Base-by-base conservation (phyloP, 2,888 invertebrate species). In the Stenotaenia linearis region DNA sequence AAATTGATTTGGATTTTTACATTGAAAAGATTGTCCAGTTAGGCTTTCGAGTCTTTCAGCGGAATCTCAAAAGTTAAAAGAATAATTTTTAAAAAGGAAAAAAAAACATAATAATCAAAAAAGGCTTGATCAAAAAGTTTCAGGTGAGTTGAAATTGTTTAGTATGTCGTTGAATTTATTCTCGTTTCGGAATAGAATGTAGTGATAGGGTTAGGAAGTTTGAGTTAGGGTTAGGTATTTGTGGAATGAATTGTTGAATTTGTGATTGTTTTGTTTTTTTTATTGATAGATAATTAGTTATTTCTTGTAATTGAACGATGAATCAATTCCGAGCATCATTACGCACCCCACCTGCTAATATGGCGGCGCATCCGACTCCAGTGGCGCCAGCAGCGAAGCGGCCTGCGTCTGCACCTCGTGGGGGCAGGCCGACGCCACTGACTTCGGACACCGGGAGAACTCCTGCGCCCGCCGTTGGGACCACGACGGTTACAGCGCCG, bases 1-100 rank as follows among this genome's bases (percentile, higher is more conserved):
- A 28, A 61, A 61, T 25, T 28, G 61, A 61, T 61, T 61, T 61
- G 61, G 61, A 61, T 45, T 45, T 45, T 45, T 61, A 61, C 61
- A 5, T 12, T 25, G 9, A 61, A 61, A 61, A 61, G 28, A 61
- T 23, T 61, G 23, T 23, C 45, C 45, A 45, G 45, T 61, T 61
- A 61, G 61, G 23, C 61, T 45, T 45, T 15, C 6, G 23, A 61
- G 61, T 61, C 61, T 28, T 61, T 1, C 61, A 61, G 61, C 28
- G 15, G 23, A 61, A 25, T 25, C 61, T 61, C 61, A 61, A 61
- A 61, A 61, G 61, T 61, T 61, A 61, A 61, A 61, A 61, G 61
- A 61, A 61, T 61, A 61, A 9, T 61, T 18, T 18, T 7, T n/a
- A 45, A 18, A 61, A 61, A 61, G 15, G 21, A 61, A 61, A 28